Base-by-base conservation (phyloP, 2,113 vertebrate species). In the Morone saxatilis region DNA sequence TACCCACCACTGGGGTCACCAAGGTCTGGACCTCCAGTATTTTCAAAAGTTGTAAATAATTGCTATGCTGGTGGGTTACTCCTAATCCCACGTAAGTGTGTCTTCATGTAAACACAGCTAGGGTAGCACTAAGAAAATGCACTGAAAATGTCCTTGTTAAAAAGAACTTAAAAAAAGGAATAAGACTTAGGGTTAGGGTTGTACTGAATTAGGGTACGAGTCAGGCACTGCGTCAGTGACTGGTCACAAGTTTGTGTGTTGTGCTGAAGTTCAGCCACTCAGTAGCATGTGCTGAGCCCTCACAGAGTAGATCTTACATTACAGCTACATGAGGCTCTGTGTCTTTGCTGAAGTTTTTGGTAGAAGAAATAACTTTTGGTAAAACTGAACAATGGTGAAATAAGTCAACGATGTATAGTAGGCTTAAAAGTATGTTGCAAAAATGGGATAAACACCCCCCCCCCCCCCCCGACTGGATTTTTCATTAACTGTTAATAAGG, bases 401-500 rank as follows among this genome's bases (percentile, higher is more conserved):
- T 53, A 5, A 14, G 57, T 36, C 59, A 38, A 22, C 17, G 2
- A 6, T 41, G 16, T 53, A 53, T 38, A 75, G 17, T 14, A 38
- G 17, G 19, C 12, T 13, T 53, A 10, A 41, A 62, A 43, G 61
- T 61, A 2, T 77, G 50, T 40, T 73, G 12, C 20, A 7, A 56
- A 66, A 53, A 74, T 48, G 45, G 38, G 43, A 68, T 71, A 48
- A 83, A 72, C 53, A 31, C 14, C 2, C 3, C 16, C 45, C 6
- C 65, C 41, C 20, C 3, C 11, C 43, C 25, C 25, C 25, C 25
- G 40, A 12, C 45, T 1, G 7, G 50, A 11, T 79, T 84, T 81
- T 76, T 66, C 59, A 77, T 86, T 70, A 66, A 61, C 60, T 31
- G 40, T 22, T 74, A 80, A 86, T 69, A 16, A 80, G 45, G 60